Evolutionary conservation across 1,140 invertebrate genomes (phyloP).

Genomic region (Drosophila murphyi): DNA sequence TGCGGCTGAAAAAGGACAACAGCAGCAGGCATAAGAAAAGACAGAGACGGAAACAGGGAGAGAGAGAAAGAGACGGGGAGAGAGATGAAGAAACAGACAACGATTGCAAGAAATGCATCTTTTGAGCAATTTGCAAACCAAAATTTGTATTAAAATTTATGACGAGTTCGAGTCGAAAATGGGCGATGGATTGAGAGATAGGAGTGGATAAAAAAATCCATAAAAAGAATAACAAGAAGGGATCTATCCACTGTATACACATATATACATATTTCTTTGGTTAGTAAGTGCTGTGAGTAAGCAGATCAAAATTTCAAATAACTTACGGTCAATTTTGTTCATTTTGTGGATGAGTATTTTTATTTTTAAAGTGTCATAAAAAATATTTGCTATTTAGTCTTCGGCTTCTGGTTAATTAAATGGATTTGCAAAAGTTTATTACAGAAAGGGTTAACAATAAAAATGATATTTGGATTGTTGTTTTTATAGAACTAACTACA

Average conservation of each 20-base stretch:
- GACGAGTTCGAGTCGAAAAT: slow-evolving; percentile 68
- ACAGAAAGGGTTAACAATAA: background rate
- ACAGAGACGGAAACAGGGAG: background rate
- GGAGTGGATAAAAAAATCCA: slow-evolving; percentile 30
- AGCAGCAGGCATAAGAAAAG: background rate
- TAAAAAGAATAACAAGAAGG: slow-evolving; percentile 5
- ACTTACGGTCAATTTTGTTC: too few relatives aligned
- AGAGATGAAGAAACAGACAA: slow-evolving; percentile 10
- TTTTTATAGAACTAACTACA: background rate
- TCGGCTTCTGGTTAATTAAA: too few relatives aligned
- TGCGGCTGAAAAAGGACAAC: slow-evolving; percentile 19
- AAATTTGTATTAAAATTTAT: slow-evolving; percentile 83
- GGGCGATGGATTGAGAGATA: slow-evolving; percentile 57
- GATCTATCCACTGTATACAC: background rate
- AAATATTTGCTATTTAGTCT: too few relatives aligned
- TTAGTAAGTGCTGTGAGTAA: background rate
- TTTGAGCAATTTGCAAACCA: slow-evolving; percentile 80
- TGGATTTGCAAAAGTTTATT: background rate
- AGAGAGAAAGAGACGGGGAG: background rate
- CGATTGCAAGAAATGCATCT: slow-evolving; percentile 73
- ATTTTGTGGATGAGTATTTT: too few relatives aligned
- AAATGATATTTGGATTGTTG: background rate
- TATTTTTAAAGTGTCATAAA: too few relatives aligned
- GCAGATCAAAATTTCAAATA: background rate
- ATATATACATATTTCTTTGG: background rate